Evolutionary conservation across 2,113 vertebrate genomes (phyloP).

Genomic region (Dicerorhinus sumatrensis): DNA sequence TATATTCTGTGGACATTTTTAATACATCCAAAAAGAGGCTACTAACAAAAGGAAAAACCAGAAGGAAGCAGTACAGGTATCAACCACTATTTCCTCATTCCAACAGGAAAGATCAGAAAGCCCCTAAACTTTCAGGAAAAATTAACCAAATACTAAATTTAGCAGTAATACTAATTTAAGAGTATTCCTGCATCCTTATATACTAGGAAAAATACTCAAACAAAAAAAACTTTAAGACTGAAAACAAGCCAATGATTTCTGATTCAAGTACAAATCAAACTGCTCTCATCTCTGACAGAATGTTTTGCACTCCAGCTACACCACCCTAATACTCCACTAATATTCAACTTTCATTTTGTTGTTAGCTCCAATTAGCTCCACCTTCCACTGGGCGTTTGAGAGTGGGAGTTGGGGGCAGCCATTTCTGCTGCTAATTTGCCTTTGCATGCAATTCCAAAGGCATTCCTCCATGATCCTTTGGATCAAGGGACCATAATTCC

Average conservation of each 20-base stretch:
- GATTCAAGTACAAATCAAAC: not conserved
- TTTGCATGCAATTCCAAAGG: constrained; percentile 44
- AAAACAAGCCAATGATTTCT: not conserved
- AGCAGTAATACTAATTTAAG: constrained; percentile 51
- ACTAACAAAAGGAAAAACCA: constrained; percentile 6
- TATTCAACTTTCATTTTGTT: too few species aligned
- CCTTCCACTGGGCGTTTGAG: not conserved
- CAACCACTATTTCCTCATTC: constrained; percentile 70
- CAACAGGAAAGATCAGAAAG: constrained; percentile 70
- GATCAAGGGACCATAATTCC: constrained; percentile 61
- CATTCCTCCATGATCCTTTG: constrained; percentile 63
- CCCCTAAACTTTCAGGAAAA: constrained; percentile 69
- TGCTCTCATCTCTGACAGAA: not conserved
- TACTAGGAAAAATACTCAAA: not conserved
- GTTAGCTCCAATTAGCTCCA: too few species aligned
- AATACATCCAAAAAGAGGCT: constrained; percentile 45
- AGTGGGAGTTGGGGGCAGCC: not conserved
- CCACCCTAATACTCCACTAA: not conserved
- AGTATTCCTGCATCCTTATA: not conserved
- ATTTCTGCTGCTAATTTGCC: not conserved
- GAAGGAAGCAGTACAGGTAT: constrained; percentile 46
- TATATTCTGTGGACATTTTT: not conserved
- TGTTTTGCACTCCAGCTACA: too few species aligned
- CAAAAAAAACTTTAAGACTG: not conserved
- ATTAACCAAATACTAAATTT: constrained; percentile 81